A percentile compares a stretch with the other conserved stretches of the same genome.
phyloP scores from a whole-genome alignment of 2,113 vertebrate genomes.

The Ranitomeya imitator region DNA sequence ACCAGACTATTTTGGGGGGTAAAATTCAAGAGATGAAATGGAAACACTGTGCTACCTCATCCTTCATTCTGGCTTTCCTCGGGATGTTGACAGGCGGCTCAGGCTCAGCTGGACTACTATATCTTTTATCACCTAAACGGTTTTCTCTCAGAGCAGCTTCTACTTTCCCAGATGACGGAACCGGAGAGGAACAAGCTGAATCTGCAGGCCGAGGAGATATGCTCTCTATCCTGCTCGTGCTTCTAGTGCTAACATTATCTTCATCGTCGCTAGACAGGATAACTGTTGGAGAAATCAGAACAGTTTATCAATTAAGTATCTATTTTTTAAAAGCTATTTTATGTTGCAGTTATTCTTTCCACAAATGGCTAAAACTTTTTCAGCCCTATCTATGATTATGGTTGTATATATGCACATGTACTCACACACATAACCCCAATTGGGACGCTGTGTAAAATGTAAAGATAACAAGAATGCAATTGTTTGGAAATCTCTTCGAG shows the following conservation, averaged over 20 bases:
- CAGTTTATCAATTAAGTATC: background rate
- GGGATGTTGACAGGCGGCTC: constrained; percentile 77
- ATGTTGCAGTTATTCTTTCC: too few species aligned
- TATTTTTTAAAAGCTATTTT: too few species aligned
- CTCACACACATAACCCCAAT: too few species aligned
- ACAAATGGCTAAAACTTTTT: too few species aligned
- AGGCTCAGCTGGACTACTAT: constrained; percentile 73
- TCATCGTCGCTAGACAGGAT: constrained; percentile 92
- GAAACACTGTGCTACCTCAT: constrained; percentile 84
- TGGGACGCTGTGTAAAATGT: too few species aligned
- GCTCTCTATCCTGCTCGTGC: constrained; percentile 82
- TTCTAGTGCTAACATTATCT: constrained; percentile 79
- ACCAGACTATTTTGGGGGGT: too few species aligned
- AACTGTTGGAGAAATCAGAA: constrained; percentile 68
- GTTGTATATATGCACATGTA: too few species aligned
- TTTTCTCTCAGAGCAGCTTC: constrained; percentile 88
- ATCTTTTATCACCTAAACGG: constrained; percentile 73
- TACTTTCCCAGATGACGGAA: constrained; percentile 85
- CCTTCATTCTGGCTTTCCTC: constrained; percentile 89
- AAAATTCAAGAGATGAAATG: too few species aligned
- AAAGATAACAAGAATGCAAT: too few species aligned
- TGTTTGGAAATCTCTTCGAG: too few species aligned
- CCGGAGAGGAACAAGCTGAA: constrained; percentile 89
- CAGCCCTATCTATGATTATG: too few species aligned
- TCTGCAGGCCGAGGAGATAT: constrained; percentile 88